Evolutionary conservation across 2,888 invertebrate species (phyloP).

Genomic region (Brenthis daphne): DNA sequence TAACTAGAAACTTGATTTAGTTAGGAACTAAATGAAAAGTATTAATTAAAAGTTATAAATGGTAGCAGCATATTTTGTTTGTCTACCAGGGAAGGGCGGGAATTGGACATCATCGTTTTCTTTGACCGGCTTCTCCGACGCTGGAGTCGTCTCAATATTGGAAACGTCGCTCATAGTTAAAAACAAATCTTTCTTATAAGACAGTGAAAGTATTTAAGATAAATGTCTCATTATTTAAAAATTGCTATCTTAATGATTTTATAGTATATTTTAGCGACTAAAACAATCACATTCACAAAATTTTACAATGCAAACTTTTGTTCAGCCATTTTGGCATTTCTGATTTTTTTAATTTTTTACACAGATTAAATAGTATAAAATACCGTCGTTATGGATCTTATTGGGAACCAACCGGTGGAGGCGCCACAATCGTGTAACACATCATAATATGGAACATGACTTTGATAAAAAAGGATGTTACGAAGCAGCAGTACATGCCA

Average conservation of each 20-base stretch:
- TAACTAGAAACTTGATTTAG: no score
- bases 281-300: conserved; percentile 34
- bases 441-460: no score
- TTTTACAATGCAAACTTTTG: conserved; percentile 39
- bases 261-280: background rate
- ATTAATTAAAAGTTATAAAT: background rate
- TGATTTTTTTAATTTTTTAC: conserved; percentile 18
- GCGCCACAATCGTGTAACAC: no score
- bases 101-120: conserved; percentile 57
- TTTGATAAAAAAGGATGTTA: no score
- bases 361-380: conserved; percentile 15
- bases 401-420: no score
- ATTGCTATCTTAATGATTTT: background rate
- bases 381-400: no score
- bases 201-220: conserved; percentile 10
- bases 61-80: background rate
- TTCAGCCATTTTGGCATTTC: conserved; percentile 65
- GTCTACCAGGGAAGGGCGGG: conserved; percentile 73
- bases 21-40: background rate
- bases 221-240: conserved; percentile 26
- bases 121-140: conserved; percentile 68
- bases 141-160: conserved; percentile 53
- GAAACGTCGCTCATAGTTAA: conserved; percentile 66
- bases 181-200: conserved; percentile 33
- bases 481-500: no score